Evolutionary conservation across 2,113 vertebrate genomes (phyloP).

Genomic region (Carollia perspicillata): DNA sequence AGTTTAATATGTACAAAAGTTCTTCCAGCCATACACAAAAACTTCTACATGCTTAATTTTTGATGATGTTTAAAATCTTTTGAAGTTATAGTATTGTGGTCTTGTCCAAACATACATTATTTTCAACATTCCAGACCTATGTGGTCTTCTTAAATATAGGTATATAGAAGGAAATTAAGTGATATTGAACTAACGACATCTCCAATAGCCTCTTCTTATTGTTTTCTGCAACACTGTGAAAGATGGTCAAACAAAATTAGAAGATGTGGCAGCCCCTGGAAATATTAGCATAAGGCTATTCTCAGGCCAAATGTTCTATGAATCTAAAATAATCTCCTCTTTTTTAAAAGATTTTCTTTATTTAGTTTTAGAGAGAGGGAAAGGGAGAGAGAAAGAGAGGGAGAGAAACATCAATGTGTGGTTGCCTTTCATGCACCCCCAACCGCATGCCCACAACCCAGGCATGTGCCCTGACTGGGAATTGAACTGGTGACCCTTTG

Average conservation of each 20-base stretch:
- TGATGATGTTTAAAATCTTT: neutral
- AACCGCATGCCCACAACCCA: too few species aligned
- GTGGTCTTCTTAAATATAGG: neutral
- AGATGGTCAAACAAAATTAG: neutral
- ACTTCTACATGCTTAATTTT: neutral
- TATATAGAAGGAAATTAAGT: constrained; percentile 11
- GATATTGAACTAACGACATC: neutral
- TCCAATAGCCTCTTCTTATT: neutral
- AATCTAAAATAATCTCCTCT: neutral
- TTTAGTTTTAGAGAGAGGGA: too few species aligned
- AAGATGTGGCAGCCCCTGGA: neutral
- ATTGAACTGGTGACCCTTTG: too few species aligned
- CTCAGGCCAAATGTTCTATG: neutral
- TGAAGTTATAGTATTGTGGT: neutral
- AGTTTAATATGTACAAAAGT: neutral
- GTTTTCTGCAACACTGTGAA: neutral
- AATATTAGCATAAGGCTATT: neutral
- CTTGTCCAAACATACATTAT: neutral
- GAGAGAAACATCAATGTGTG: too few species aligned
- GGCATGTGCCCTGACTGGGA: too few species aligned
- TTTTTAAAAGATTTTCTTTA: too few species aligned
- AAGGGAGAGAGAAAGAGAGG: too few species aligned
- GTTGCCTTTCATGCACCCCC: too few species aligned
- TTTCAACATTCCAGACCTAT: neutral
- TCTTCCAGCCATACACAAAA: neutral